These are phyloP conservation scores for Mus musculus DNA, from an alignment of 2,113 vertebrate species.

Conservation along the genomic window DNA sequence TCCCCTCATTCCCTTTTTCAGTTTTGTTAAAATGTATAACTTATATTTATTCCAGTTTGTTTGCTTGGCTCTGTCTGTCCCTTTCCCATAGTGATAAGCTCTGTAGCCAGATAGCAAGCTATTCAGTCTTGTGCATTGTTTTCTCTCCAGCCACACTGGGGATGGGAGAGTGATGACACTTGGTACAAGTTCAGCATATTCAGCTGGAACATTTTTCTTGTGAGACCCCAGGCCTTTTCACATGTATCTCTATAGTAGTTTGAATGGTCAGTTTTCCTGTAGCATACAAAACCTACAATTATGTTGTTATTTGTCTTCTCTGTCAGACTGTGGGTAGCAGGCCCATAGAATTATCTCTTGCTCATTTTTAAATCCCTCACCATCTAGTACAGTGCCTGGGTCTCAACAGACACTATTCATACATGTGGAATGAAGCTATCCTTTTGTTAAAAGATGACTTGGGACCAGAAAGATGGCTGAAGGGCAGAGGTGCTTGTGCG, in stretches of 20 bases:
- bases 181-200: not conserved
- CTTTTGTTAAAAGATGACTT: conserved; percentile 8
- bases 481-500: not conserved
- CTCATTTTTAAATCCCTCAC: conserved; percentile 5
- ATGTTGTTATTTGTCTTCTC: not conserved
- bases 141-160: not conserved
- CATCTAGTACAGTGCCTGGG: not conserved
- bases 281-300: not conserved
- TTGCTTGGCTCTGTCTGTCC: not conserved
- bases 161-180: not conserved
- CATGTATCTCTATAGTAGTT: not conserved
- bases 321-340: not conserved
- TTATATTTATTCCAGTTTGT: conserved; percentile 38
- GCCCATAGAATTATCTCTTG: not conserved
- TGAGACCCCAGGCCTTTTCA: not conserved
- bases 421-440: not conserved
- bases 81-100: not conserved
- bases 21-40: not conserved
- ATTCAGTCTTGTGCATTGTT: not conserved
- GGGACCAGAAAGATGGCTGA: not conserved
- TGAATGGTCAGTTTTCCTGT: not conserved
- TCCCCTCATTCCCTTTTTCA: not conserved
- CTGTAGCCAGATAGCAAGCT: not conserved
- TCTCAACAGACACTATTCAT: not conserved
- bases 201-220: not conserved